Percentiles rank a stretch among this genome's conserved stretches.
Evolutionary conservation across 2,113 vertebrate species (phyloP).

Genomic region (Microtus montanus): DNA sequence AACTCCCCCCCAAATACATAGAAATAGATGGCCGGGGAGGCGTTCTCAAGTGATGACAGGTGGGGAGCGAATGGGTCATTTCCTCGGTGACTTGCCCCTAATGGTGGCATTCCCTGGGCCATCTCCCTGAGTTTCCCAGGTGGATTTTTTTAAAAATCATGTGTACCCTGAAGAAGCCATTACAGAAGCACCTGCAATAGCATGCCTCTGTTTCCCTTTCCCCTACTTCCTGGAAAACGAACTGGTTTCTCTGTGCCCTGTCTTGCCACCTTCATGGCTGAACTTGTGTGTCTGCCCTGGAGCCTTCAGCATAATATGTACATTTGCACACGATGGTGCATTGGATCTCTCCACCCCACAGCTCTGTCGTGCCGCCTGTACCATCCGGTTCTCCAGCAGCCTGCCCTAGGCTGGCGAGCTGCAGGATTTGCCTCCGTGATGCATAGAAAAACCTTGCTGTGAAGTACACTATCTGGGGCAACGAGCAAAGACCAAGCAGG

Average conservation of each 20-base stretch:
- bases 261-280: background rate
- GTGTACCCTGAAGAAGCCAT: accelerated
- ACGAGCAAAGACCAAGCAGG: background rate
- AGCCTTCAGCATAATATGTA: accelerated
- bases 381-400: background rate
- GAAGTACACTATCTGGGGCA: background rate
- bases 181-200: accelerated
- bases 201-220: no score
- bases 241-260: background rate
- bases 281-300: background rate
- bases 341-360: background rate
- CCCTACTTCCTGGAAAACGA: background rate
- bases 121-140: background rate
- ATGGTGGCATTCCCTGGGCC: accelerated
- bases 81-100: background rate
- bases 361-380: background rate
- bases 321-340: accelerated
- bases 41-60: background rate
- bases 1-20: no score
- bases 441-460: background rate
- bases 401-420: background rate
- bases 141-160: background rate
- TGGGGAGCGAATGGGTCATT: background rate
- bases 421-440: background rate
- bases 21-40: background rate